Conservation (phyloP, 2,113 vertebrate species). For the Haplochromis burtoni region DNA sequence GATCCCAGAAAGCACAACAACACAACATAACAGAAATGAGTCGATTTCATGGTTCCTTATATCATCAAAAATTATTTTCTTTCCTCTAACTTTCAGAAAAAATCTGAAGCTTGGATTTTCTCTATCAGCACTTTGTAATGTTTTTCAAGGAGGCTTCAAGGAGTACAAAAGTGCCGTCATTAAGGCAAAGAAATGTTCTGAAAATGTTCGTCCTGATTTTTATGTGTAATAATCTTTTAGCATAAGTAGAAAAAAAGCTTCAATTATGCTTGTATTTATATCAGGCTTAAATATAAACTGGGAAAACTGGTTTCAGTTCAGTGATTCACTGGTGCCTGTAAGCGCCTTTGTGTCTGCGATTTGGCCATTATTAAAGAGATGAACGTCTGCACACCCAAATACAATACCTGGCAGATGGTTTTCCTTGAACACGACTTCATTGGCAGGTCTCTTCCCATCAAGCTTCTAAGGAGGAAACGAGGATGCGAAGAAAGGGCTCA, state of each 20-base stretch:
- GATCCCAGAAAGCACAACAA: neutral
- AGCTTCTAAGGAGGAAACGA: slow-evolving; percentile 19
- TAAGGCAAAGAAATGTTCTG: neutral
- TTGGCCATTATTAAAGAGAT: neutral
- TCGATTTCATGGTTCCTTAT: neutral
- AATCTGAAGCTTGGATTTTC: rapidly evolving
- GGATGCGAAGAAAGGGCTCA: neutral
- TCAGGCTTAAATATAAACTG: neutral
- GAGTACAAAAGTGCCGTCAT: rapidly evolving
- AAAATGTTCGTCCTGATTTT: rapidly evolving
- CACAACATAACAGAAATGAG: neutral
- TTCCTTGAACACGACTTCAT: slow-evolving; percentile 1
- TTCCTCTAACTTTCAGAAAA: neutral
- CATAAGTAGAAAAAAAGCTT: neutral
- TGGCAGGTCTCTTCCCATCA: neutral
- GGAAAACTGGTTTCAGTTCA: neutral
- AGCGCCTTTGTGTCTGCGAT: neutral
- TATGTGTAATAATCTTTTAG: neutral
- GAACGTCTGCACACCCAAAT: neutral
- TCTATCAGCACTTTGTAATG: neutral
- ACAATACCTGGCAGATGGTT: slow-evolving; percentile 18
- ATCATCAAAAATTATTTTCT: neutral
- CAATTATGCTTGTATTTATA: neutral
- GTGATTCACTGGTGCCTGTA: neutral
- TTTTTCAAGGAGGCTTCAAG: neutral